Base-by-base conservation (phyloP, 2,797 vertebrate genomes). In the Pelodytes ibericus region DNA sequence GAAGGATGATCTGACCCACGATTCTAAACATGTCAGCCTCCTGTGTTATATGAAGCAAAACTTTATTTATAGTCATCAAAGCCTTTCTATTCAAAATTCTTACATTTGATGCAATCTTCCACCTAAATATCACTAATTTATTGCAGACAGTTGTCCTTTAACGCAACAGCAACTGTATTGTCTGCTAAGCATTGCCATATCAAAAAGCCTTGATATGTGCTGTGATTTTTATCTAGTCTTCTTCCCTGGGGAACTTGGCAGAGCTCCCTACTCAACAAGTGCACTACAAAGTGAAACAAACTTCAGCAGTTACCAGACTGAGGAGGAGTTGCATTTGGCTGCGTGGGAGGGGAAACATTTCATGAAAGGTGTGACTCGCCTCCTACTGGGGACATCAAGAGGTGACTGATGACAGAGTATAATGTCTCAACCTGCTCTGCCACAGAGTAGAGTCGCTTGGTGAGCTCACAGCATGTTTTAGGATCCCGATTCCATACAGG, bases 291-390 rank as follows among this genome's bases (percentile, higher is more conserved):
- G n/a, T 22, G 7, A 24, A 53, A 53, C 20, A 7, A 53, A 22
- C 29, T 30, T 30, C 31, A 47, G 44, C 59, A 26, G n/a, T 22
- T 57, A 13, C 24, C 67, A 27, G 67, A 13, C 33, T 24, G 24
- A 49, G 74, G 74, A 71, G 74, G 74, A 56, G 67, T 10, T 31
- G 60, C 29, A 59, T 56, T 47, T 62, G 25, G 13, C 60, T 5
- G 75, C 31, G 53, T 77, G 53, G 69, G 75, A 60, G 69, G 69
- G 30, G 39, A 39, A 20, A 27, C n/a, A 33, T 25, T 33, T 36
- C 47, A 72, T 66, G 69, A 78, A 71, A 78, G 75, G 69, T 78
- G 69, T 71, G 60, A 71, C 30, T 61, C 63, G 60, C 69, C 68
- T 53, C 56, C 69, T 58, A 20, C 68, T 51, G 62, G 64, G 68